These are phyloP conservation scores for Oenanthe oenanthe DNA, from an alignment of 2,113 vertebrate genomes.

Conservation along the genomic window DNA sequence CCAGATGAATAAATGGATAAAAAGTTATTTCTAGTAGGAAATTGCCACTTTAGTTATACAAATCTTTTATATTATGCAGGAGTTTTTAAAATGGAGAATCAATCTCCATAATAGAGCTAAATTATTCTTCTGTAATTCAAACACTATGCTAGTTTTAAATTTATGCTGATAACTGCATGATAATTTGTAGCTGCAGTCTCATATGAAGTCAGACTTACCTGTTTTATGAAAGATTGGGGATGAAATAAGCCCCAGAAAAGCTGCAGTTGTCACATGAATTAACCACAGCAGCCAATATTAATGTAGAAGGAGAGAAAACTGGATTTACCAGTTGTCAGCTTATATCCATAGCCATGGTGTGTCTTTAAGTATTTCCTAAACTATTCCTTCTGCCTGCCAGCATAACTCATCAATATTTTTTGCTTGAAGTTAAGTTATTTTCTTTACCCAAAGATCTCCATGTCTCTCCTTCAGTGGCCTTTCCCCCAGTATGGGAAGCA, in stretches of 20 bases:
- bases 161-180: not conserved
- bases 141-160: not conserved
- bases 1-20: not conserved
- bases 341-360: not conserved
- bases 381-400: not conserved
- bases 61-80: not conserved
- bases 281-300: not conserved
- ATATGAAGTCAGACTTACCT: not conserved
- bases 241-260: not conserved
- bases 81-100: not conserved
- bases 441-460: not conserved
- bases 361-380: not conserved
- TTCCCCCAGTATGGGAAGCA: not conserved
- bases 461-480: not conserved
- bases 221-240: not conserved
- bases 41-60: not conserved
- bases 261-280: not conserved
- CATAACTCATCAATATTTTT: not conserved
- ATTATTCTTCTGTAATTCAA: not conserved
- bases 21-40: not conserved
- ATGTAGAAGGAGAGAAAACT: not conserved
- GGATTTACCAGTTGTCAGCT: not conserved
- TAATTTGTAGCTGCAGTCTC: not conserved
- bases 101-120: not conserved
- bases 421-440: not conserved